Percentiles rank a stretch among this genome's conserved stretches.
Evolutionary conservation across 2,113 vertebrate species (phyloP).

Genomic region (Casuarius casuarius): DNA sequence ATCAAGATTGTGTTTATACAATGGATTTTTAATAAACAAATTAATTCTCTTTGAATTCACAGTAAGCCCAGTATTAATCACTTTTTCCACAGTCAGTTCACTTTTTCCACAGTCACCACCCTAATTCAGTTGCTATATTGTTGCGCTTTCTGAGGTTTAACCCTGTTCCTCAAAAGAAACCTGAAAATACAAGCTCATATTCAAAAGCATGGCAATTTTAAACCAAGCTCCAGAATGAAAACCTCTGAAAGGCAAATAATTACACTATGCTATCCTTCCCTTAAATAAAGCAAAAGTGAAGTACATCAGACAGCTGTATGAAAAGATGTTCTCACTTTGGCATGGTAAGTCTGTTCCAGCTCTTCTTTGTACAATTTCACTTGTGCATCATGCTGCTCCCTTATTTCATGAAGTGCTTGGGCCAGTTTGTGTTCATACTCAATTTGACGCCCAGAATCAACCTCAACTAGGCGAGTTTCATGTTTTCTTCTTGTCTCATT

Average conservation of each 20-base stretch:
- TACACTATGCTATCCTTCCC: background rate
- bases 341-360: constrained; percentile 82
- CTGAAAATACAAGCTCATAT: background rate
- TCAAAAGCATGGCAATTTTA: background rate
- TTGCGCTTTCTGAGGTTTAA: background rate
- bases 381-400: constrained; percentile 86
- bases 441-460: constrained; percentile 82
- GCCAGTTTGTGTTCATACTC: constrained; percentile 88
- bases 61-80: background rate
- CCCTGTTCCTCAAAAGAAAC: background rate
- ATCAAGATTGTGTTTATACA: background rate
- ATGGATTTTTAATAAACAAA: background rate
- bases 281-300: background rate
- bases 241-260: background rate
- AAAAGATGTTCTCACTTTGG: constrained; percentile 78
- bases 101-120: background rate
- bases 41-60: background rate
- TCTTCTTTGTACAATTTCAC: constrained; percentile 86
- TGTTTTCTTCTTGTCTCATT: constrained; percentile 84
- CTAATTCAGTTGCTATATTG: background rate
- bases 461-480: constrained; percentile 83
- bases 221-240: background rate
- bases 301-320: background rate
- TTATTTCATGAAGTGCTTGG: constrained; percentile 84
- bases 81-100: background rate